Evolutionary conservation across 35 echinoderm and acorn worm species (phyloP).

Genomic region (Hemicentrotus pulcherrimus): DNA sequence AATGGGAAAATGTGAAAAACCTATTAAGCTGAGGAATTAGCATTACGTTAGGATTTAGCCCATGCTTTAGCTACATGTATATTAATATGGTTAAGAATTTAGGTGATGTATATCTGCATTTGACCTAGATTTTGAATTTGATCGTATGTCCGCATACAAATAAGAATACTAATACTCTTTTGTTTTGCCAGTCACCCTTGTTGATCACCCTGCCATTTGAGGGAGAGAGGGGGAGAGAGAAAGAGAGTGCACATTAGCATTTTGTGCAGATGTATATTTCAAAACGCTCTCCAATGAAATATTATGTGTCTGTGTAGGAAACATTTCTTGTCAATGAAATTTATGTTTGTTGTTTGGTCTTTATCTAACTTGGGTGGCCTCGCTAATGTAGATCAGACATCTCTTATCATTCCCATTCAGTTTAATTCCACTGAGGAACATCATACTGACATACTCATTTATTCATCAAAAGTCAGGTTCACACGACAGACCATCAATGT

Average conservation of each 20-base stretch:
- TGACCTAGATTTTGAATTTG: neutral
- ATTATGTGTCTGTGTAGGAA: neutral
- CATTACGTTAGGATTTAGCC: neutral
- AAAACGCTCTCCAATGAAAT: too few species aligned
- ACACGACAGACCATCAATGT: neutral
- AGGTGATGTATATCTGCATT: neutral
- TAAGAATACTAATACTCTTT: neutral
- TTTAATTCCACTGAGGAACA: neutral
- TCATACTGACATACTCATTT: constrained; percentile 13
- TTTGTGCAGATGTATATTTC: neutral
- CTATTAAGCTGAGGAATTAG: neutral
- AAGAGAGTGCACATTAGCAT: neutral
- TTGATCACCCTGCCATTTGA: neutral
- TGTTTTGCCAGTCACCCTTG: neutral
- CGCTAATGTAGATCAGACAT: neutral
- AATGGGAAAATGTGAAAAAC: neutral
- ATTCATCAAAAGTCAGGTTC: neutral
- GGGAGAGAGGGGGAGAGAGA: neutral
- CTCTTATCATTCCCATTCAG: neutral
- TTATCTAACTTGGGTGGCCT: constrained; percentile 1
- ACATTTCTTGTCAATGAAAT: neutral
- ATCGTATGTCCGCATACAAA: neutral
- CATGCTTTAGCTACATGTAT: too few species aligned
- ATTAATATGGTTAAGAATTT: neutral
- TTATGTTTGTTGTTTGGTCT: neutral